Percentiles rank a stretch among this genome's conserved stretches.
Conservation (phyloP, 2,888 invertebrate genomes). For the Agrochola macilenta region DNA sequence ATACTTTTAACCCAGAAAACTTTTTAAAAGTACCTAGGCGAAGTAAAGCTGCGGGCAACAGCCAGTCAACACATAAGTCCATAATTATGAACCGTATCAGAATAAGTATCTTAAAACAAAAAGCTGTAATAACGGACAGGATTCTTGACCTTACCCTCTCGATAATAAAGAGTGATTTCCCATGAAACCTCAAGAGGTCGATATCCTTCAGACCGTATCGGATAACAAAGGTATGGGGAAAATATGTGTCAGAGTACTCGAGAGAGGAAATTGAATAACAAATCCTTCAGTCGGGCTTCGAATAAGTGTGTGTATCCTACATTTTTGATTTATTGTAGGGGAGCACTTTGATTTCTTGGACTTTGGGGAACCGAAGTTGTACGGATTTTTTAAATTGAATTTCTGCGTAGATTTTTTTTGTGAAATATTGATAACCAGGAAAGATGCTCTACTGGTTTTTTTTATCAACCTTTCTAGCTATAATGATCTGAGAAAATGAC, state of each 20-base stretch:
- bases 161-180: slow-evolving; percentile 38
- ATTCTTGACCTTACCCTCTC: slow-evolving; percentile 26
- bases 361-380: not conserved
- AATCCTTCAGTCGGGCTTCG: slow-evolving; percentile 64
- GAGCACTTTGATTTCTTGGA: slow-evolving; percentile 46
- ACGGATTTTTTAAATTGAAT: not conserved
- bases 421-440: not conserved
- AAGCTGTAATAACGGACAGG: not conserved
- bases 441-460: too few relatives aligned
- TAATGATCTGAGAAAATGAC: too few relatives aligned
- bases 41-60: not conserved
- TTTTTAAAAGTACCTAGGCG: not conserved
- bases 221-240: slow-evolving; percentile 63
- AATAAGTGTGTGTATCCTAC: slow-evolving; percentile 63
- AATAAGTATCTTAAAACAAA: slow-evolving; percentile 59
- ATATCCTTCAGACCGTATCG: slow-evolving; percentile 55
- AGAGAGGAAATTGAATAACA: slow-evolving; percentile 69
- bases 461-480: not conserved
- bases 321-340: slow-evolving; percentile 60
- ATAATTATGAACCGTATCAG: slow-evolving; percentile 62
- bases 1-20: not conserved
- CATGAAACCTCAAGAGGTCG: slow-evolving; percentile 33
- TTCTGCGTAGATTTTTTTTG: not conserved
- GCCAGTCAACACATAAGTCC: slow-evolving; percentile 36
- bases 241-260: slow-evolving; percentile 57